Conservation (phyloP, 2,888 invertebrate species). For the Syrphus vitripennis region DNA sequence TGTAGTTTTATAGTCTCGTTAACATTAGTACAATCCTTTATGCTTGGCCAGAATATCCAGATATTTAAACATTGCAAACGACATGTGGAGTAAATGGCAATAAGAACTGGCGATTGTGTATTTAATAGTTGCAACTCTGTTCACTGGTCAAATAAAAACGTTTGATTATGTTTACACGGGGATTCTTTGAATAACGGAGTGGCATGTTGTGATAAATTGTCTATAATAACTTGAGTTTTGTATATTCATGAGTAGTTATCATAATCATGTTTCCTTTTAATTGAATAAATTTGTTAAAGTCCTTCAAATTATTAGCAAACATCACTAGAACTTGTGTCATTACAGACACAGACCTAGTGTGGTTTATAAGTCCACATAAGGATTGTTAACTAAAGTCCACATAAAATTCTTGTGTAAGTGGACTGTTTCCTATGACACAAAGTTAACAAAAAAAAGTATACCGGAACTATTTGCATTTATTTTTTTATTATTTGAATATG, state of each 20-base stretch:
- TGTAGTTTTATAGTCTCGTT: conserved; percentile 6
- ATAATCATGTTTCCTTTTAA: not conserved
- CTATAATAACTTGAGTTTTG: not conserved
- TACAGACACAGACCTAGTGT: too few relatives aligned
- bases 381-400: too few relatives aligned
- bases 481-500: too few relatives aligned
- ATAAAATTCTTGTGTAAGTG: too few relatives aligned
- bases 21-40: not conserved
- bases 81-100: conserved; percentile 21
- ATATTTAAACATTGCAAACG: not conserved
- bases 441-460: too few relatives aligned
- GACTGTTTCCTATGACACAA: too few relatives aligned
- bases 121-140: not conserved
- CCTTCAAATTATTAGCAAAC: not conserved
- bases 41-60: not conserved
- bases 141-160: not conserved
- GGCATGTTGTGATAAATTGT: conserved; percentile 1
- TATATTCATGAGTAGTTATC: not conserved
- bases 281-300: conserved; percentile 17
- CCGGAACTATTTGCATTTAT: too few relatives aligned
- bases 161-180: not conserved
- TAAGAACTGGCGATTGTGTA: not conserved
- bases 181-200: not conserved
- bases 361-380: too few relatives aligned
- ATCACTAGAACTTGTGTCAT: too few relatives aligned